phyloP scores from a whole-genome alignment of 2,888 invertebrate species.

The Pseudococcus jackbeardsleyi region DNA sequence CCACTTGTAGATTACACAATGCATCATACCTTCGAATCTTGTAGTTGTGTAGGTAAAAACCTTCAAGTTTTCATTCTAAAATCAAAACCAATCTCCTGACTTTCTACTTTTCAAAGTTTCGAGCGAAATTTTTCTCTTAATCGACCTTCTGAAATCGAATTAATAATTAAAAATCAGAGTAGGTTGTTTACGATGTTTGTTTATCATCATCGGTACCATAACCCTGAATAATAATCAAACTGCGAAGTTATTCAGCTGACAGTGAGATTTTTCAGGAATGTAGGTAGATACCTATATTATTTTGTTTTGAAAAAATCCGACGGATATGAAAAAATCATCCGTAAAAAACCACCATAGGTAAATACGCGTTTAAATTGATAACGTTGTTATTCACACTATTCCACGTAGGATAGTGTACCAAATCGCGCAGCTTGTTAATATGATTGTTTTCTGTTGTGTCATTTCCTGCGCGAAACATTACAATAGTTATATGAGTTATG shows the following conservation, averaged over 20 bases:
- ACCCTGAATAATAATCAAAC: not conserved
- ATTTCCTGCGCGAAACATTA: not conserved
- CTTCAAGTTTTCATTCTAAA: not conserved
- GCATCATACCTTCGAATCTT: too few relatives aligned
- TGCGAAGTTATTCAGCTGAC: not conserved
- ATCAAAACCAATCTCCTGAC: not conserved
- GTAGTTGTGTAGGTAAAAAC: too few relatives aligned
- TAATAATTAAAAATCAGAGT: not conserved
- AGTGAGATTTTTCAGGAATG: not conserved
- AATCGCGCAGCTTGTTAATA: not conserved
- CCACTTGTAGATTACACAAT: too few relatives aligned
- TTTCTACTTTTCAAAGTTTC: not conserved
- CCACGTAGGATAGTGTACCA: not conserved
- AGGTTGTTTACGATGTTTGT: not conserved
- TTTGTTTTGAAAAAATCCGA: not conserved
- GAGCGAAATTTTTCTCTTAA: not conserved
- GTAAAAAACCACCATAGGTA: not conserved
- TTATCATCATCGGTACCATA: not conserved
- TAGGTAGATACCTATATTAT: not conserved
- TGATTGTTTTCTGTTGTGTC: slow-evolving; percentile 9
- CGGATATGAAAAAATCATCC: not conserved
- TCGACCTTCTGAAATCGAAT: not conserved
- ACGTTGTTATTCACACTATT: not conserved
- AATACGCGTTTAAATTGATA: not conserved
- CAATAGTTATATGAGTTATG: not conserved